phyloP scores from a whole-genome alignment of 2,888 invertebrate species.

The Heliconius charithonia region DNA sequence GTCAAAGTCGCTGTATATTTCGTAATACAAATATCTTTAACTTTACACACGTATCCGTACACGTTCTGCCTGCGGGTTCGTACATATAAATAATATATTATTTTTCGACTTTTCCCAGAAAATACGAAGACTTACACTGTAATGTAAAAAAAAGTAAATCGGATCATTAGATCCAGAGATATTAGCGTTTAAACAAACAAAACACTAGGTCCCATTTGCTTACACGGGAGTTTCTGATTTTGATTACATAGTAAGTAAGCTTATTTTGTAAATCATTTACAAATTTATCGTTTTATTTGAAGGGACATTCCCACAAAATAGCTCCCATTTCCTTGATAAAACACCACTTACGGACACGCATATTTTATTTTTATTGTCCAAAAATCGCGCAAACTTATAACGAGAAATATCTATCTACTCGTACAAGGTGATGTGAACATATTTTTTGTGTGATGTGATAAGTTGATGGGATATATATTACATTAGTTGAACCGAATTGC shows the following conservation, averaged over 20 bases:
- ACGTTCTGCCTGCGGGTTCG: not conserved
- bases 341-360: conserved; percentile 22
- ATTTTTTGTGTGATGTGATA: conserved; percentile 20
- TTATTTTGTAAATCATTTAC: not conserved
- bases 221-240: too few relatives aligned
- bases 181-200: too few relatives aligned
- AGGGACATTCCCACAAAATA: not conserved
- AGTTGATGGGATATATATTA: too few relatives aligned
- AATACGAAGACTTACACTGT: too few relatives aligned
- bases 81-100: not conserved
- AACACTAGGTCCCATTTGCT: too few relatives aligned
- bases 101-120: not conserved
- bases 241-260: not conserved
- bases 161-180: too few relatives aligned
- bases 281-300: not conserved
- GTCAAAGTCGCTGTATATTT: conserved; percentile 16
- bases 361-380: conserved; percentile 39
- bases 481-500: not conserved
- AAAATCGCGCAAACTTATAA: conserved; percentile 34
- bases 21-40: not conserved
- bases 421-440: conserved; percentile 25
- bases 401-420: conserved; percentile 34
- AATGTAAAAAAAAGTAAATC: too few relatives aligned
- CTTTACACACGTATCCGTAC: not conserved
- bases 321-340: conserved; percentile 27